Percentiles rank a stretch among this genome's conserved stretches.
phyloP scores from a whole-genome alignment of 2,888 invertebrate genomes.

The Mellilla xanthometata region DNA sequence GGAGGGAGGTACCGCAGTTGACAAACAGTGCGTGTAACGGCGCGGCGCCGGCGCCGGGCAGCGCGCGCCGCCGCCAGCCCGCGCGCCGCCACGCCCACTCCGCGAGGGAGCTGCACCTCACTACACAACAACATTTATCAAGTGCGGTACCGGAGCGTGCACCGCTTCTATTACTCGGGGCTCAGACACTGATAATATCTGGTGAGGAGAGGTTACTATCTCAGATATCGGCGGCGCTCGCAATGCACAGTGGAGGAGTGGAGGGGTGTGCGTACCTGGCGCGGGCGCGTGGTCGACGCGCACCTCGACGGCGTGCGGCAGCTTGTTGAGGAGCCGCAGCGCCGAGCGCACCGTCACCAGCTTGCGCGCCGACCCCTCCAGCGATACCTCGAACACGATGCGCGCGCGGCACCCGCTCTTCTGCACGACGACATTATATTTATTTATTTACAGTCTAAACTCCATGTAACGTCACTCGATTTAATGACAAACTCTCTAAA shows the following conservation, averaged over 20 bases:
- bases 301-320: slow-evolving; percentile 86
- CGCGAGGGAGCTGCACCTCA: neutral
- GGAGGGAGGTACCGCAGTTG: slow-evolving; percentile 26
- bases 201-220: no score
- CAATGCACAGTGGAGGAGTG: no score
- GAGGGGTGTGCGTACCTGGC: slow-evolving; percentile 32
- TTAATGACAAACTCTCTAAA: no score
- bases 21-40: slow-evolving; percentile 41
- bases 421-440: slow-evolving; percentile 43
- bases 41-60: slow-evolving; percentile 22
- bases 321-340: slow-evolving; percentile 89
- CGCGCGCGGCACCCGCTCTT: slow-evolving; percentile 83
- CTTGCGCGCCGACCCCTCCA: slow-evolving; percentile 97
- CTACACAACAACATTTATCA: slow-evolving; percentile 31
- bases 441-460: no score
- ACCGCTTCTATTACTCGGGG: no score
- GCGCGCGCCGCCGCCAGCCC: slow-evolving; percentile 36
- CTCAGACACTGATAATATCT: no score
- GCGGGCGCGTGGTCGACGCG: slow-evolving; percentile 61
- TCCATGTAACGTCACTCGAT: no score
- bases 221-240: no score
- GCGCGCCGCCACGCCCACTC: slow-evolving; percentile 36
- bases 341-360: slow-evolving; percentile 96
- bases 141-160: slow-evolving; percentile 35
- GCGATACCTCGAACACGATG: slow-evolving; percentile 94